Evolutionary conservation across 2,888 invertebrate species (phyloP).

Genomic region (Zaprionus bogoriensis): DNA sequence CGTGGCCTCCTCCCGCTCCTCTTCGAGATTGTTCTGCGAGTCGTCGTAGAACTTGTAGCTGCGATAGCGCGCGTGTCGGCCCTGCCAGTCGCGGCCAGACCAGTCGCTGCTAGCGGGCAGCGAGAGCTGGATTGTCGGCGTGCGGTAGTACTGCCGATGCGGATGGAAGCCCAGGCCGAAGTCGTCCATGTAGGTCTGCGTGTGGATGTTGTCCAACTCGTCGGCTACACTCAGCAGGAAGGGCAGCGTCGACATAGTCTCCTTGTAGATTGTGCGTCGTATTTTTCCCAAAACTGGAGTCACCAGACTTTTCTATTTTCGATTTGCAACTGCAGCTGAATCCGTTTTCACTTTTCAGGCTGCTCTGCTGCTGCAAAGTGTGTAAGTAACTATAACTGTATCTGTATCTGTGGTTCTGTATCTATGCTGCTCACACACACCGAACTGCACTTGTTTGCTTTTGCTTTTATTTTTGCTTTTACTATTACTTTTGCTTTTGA

Average conservation of each 20-base stretch:
- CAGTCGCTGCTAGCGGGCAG: constrained; percentile 81
- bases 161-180: constrained; percentile 82
- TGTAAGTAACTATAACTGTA: constrained; percentile 58
- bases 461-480: constrained; percentile 46
- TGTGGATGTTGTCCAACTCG: constrained; percentile 82
- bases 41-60: constrained; percentile 79
- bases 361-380: constrained; percentile 40
- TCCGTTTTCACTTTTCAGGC: constrained; percentile 52
- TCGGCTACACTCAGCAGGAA: constrained; percentile 82
- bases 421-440: constrained; percentile 61
- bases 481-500: constrained; percentile 31
- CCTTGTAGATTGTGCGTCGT: constrained; percentile 48
- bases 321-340: constrained; percentile 20
- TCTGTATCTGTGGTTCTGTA: constrained; percentile 67
- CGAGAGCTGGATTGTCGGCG: constrained; percentile 81
- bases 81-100: constrained; percentile 75
- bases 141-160: constrained; percentile 81
- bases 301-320: constrained; percentile 1
- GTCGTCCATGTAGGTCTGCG: constrained; percentile 82
- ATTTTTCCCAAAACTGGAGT: too few relatives aligned
- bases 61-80: constrained; percentile 68
- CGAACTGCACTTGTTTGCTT: constrained; percentile 56
- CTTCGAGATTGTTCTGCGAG: constrained; percentile 73
- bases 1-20: constrained; percentile 46
- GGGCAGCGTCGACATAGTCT: constrained; percentile 81